Base-by-base conservation (phyloP, 2,113 vertebrate genomes). In the Vanacampus margaritifer region DNA sequence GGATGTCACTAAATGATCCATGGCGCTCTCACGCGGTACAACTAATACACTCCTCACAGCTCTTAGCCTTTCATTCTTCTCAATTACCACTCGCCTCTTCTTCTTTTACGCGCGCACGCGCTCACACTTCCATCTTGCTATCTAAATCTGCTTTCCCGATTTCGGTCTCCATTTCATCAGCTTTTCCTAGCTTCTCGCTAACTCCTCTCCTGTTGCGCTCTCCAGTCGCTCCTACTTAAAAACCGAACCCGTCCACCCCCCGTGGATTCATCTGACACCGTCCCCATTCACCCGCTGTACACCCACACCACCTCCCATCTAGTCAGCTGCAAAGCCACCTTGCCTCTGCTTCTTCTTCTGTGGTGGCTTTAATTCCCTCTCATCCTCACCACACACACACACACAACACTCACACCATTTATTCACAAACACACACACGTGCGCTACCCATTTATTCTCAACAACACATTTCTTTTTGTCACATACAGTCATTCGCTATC, bases 1-100 rank as follows among this genome's bases (percentile, higher is more conserved):
- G 86, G 84, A 84, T 86, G 86, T 84, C 86, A 87, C 79, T 85
- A 87, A 88, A 85, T 88, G 88, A 88, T 89, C 88, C 88, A 88
- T 73, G 61, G 85, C 73, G 67, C 84, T 76, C 77, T 85, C 88
- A 84, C 82, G 74, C 77, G 79, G 85, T 81, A 84, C 86, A 81
- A 84, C 86, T 86, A 87, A 89, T 79, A 87, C 82, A 89, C 82
- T 86, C 88, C 74, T 89, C 86, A 88, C 85, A 86, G 85, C 85
- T 84, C 75, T 87, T 73, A 88, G 85, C 82, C 79, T 78, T 83
- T 81, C 84, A 88, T 89, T 86, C 84, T 84, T 89, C 86, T 86
- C 85, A 82, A 87, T 89, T 87, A 86, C 85, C 74, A 78, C 81
- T 80, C 76, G 76, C 26, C 58, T 9, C 19, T 23, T 39, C 39